Conservation (phyloP, 1,140 invertebrate genomes). For the Drosophila aff. region DNA sequence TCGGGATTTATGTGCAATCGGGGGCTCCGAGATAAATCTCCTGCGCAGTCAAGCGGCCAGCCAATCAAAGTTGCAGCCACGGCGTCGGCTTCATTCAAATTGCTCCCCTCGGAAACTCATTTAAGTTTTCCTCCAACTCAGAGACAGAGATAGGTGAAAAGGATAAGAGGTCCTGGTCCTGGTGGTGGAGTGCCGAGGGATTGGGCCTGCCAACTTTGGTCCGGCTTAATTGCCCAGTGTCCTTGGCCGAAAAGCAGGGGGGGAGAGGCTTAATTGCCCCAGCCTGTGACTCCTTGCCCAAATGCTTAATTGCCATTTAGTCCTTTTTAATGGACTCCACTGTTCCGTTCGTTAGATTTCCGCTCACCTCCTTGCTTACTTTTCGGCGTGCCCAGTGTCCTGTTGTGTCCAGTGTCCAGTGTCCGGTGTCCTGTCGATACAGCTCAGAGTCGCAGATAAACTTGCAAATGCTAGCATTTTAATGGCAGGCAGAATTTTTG, state of each 20-base stretch:
- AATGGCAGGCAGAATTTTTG: constrained; percentile 71
- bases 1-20: constrained; percentile 60
- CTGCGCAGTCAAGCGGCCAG: constrained; percentile 49
- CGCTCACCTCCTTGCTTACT: constrained; percentile 66
- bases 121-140: constrained; percentile 61
- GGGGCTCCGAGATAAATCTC: constrained; percentile 64
- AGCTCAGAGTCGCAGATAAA: constrained; percentile 55
- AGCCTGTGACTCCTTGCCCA: constrained; percentile 40
- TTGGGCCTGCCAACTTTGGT: constrained; percentile 68
- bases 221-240: constrained; percentile 79
- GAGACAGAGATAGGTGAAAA: constrained; percentile 74
- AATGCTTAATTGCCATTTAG: constrained; percentile 84
- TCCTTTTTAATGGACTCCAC: constrained; percentile 81
- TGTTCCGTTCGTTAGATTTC: constrained; percentile 73
- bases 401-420: constrained; percentile 38
- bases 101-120: constrained; percentile 69
- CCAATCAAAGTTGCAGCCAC: constrained; percentile 69
- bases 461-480: constrained; percentile 81
- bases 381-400: constrained; percentile 32
- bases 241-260: constrained; percentile 54
- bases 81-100: constrained; percentile 63
- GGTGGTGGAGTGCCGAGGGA: constrained; percentile 46
- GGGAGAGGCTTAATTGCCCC: constrained; percentile 71
- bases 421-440: constrained; percentile 50
- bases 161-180: constrained; percentile 62